Base-by-base conservation (phyloP, 2,113 vertebrate genomes). In the Syngnathus typhle region DNA sequence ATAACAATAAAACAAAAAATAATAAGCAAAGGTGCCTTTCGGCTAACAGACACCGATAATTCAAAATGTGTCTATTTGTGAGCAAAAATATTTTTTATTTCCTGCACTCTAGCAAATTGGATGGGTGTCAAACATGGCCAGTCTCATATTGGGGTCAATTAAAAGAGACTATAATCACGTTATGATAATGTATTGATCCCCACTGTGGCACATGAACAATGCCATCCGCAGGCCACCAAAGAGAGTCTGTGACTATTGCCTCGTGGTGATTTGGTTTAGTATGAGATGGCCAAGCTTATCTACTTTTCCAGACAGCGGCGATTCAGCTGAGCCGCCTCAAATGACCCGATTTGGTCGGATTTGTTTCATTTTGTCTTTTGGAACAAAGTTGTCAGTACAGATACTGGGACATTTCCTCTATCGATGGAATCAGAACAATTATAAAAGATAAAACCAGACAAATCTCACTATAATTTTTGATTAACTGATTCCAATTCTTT, bases 331-430 rank as follows among this genome's bases (percentile, higher is more conserved):
- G 76, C 74, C 39, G 38, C 86, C 85, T 82, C 80, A 63, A 63
- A 75, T 68, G 74, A 82, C 77, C 86, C 19, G 38, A 75, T 79
- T 73, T 76, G 65, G 18, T 49, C 49, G 82, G 78, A 76, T 83
- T 85, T 82, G 77, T 67, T 82, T 80, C 27, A 6, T 51, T 65
- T 51, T 65, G 7, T 54, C 5, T 82, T 87, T 81, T 77, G 67
- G 85, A 89, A 88, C 88, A 87, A 87, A 87, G 82, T 79, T 82
- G 80, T 87, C 77, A 77, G 88, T 80, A 81, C 78, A 82, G 86
- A 88, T 73, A 43, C 27, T 12, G 39, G 37, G 21, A 43, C 19
- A 41, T 21, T 59, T 75, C 73, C 41, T 65, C 64, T 74, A 74
- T 80, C 81, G 38, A 67, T 64, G 52, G 69, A 81, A 72, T 67